Percentiles rank a stretch among this genome's conserved stretches.
phyloP scores from a whole-genome alignment of 2,888 invertebrate genomes.

The Brachyopa scutellaris region DNA sequence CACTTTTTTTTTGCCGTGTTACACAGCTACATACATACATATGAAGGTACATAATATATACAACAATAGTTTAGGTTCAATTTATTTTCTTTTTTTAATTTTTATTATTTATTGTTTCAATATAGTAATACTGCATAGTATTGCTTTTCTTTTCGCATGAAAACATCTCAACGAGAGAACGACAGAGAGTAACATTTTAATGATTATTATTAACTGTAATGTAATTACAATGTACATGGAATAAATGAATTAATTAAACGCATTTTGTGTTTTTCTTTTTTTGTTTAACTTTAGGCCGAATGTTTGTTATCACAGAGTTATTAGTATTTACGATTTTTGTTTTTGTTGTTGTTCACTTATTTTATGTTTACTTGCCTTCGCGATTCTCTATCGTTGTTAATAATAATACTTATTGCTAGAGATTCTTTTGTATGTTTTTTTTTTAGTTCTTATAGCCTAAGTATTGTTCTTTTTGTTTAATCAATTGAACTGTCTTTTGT shows the following conservation, averaged over 20 bases:
- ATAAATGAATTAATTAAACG: conserved; percentile 24
- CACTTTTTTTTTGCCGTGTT: conserved; percentile 10
- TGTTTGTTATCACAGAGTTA: conserved; percentile 65
- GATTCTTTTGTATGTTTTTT: conserved; percentile 5
- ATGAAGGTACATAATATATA: no score
- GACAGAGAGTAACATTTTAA: conserved; percentile 6
- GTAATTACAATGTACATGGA: conserved; percentile 1
- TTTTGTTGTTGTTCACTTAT: conserved; percentile 19
- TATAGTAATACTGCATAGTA: conserved; percentile 55
- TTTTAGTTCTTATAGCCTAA: conserved; percentile 19
- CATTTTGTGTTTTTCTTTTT: conserved; percentile 8
- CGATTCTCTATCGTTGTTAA: conserved; percentile 47
- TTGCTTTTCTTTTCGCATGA: conserved; percentile 32
- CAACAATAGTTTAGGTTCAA: conserved; percentile 39
- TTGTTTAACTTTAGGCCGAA: conserved; percentile 49
- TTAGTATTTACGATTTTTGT: conserved; percentile 54
- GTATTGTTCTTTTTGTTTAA: conserved; percentile 14
- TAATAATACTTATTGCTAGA: conserved; percentile 37
- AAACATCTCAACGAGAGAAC: conserved; percentile 36
- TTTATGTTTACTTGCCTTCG: conserved; percentile 24
- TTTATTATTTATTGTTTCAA: conserved; percentile 24
- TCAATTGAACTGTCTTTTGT: conserved; percentile 45
- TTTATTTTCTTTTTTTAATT: background rate
- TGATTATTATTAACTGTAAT: conserved; percentile 28
- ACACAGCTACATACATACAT: conserved; percentile 46